Percentiles rank a stretch among this genome's conserved stretches.
phyloP scores from a whole-genome alignment of 2,113 vertebrate genomes.

The Scophthalmus maximus region DNA sequence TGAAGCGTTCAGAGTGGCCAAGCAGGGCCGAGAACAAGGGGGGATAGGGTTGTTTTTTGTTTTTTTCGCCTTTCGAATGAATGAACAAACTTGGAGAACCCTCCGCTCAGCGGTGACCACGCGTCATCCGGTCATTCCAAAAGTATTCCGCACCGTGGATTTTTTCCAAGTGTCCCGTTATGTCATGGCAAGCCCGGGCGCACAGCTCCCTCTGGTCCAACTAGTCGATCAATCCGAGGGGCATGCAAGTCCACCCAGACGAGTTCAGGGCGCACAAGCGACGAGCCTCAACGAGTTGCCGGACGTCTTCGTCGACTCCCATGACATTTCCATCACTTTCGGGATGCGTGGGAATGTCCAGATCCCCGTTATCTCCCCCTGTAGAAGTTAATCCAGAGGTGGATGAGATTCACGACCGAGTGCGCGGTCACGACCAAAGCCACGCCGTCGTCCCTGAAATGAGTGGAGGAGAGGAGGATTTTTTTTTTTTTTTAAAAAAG shows the following conservation, averaged over 20 bases:
- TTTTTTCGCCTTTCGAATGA: conserved; percentile 27
- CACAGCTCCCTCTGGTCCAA: conserved; percentile 34
- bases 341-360: conserved; percentile 44
- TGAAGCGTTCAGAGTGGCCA: conserved; percentile 41
- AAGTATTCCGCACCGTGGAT: conserved; percentile 33
- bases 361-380: conserved; percentile 31
- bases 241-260: conserved; percentile 39
- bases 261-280: not conserved
- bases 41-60: no score
- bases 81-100: conserved; percentile 9
- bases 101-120: conserved; percentile 27
- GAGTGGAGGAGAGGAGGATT: no score
- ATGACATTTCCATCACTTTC: conserved; percentile 11
- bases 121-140: conserved; percentile 45
- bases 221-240: conserved; percentile 21
- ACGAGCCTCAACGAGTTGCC: not conserved
- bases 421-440: conserved; percentile 24
- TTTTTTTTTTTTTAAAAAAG: conserved; percentile 27
- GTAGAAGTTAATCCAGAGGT: conserved; percentile 50
- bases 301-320: not conserved
- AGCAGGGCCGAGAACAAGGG: not conserved
- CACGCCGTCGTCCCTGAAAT: conserved; percentile 27
- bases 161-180: conserved; percentile 70
- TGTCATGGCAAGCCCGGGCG: conserved; percentile 65
- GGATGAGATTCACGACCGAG: conserved; percentile 27